phyloP scores from a whole-genome alignment of 2,797 vertebrate species.

The Microcaecilia unicolor region DNA sequence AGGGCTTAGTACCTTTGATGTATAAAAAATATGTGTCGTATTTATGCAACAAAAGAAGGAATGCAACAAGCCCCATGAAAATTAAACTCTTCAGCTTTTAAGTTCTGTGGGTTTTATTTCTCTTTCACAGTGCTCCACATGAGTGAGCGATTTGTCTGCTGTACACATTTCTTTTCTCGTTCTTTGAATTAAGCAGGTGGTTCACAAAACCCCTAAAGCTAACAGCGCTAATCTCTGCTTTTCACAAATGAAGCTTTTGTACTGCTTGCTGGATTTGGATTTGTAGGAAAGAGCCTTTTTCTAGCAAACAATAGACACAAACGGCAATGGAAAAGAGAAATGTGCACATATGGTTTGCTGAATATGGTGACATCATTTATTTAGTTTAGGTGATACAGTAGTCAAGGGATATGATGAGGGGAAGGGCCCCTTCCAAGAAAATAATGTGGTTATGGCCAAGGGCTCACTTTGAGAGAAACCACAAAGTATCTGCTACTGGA shows the following conservation, averaged over 20 bases:
- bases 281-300: slow-evolving; percentile 19
- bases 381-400: slow-evolving; percentile 25
- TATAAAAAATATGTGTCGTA: background rate
- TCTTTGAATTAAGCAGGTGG: slow-evolving; percentile 40
- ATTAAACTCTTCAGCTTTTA: background rate
- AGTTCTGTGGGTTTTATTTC: slow-evolving; percentile 5
- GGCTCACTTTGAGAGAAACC: slow-evolving; percentile 24
- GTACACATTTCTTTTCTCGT: slow-evolving; percentile 14
- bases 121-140: slow-evolving; percentile 19
- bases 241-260: slow-evolving; percentile 46
- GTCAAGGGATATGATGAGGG: slow-evolving; percentile 20
- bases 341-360: slow-evolving; percentile 19
- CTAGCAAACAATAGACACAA: slow-evolving; percentile 28
- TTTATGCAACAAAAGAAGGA: slow-evolving; percentile 3
- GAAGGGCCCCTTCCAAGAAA: slow-evolving; percentile 22
- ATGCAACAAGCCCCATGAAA: background rate
- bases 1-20: background rate
- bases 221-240: slow-evolving; percentile 26
- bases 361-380: slow-evolving; percentile 31
- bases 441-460: background rate
- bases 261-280: slow-evolving; percentile 17
- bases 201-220: slow-evolving; percentile 28
- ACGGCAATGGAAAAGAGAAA: slow-evolving; percentile 12
- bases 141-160: slow-evolving; percentile 18
- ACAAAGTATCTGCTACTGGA: slow-evolving; percentile 27